Conservation (phyloP, 2,888 invertebrate species). For the Synanthedon tipuliformis region DNA sequence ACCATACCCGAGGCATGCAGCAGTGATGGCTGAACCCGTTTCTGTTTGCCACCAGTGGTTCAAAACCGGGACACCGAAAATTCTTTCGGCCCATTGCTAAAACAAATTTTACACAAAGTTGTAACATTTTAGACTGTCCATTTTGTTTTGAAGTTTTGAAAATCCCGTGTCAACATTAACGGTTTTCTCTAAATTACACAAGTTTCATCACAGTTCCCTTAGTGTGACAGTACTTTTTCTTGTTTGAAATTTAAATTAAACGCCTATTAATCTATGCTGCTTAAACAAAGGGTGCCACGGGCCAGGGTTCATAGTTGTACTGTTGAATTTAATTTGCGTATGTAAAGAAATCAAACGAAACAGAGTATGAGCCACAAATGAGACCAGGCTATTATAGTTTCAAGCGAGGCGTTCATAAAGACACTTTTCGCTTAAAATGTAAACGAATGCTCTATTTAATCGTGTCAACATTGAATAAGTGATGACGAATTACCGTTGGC, state of each 20-base stretch:
- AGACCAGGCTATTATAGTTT: neutral
- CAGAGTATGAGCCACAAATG: neutral
- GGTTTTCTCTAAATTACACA: neutral
- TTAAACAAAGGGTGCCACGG: conserved; percentile 11
- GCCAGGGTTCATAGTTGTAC: conserved; percentile 8
- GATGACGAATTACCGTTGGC: too few relatives aligned
- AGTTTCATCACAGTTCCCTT: too few relatives aligned
- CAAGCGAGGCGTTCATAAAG: neutral
- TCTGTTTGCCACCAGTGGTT: conserved; percentile 99
- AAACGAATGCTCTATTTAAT: too few relatives aligned
- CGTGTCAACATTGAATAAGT: too few relatives aligned
- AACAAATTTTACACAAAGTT: conserved; percentile 3
- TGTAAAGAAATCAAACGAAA: neutral
- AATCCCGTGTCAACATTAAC: neutral
- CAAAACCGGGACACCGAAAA: conserved; percentile 69
- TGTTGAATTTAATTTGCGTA: conserved; percentile 9
- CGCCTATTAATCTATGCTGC: neutral
- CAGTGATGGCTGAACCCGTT: conserved; percentile 90
- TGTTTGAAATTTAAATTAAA: neutral
- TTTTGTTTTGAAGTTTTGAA: too few relatives aligned
- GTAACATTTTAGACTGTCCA: neutral
- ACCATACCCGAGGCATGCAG: conserved; percentile 83
- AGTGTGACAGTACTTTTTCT: neutral
- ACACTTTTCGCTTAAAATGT: too few relatives aligned
- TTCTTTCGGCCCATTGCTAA: conserved; percentile 58